A percentile compares a stretch with the other conserved stretches of the same genome.
These are phyloP conservation scores for Cylindroiulus punctatus DNA, from an alignment of 2,888 invertebrate species.

Conservation along the genomic window DNA sequence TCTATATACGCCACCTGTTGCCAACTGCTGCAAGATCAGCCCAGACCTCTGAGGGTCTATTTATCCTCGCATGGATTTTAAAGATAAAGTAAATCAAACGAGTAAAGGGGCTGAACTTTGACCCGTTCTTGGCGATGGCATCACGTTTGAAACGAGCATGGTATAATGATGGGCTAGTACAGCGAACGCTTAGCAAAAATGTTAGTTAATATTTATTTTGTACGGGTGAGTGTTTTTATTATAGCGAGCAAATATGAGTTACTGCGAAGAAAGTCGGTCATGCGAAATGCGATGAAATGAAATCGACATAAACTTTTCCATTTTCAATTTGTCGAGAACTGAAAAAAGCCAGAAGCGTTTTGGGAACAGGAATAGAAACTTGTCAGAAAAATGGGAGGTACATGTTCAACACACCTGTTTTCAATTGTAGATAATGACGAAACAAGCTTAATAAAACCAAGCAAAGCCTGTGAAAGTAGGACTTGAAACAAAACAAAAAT, in stretches of 20 bases:
- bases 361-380: neutral
- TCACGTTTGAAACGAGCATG: no score
- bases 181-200: neutral
- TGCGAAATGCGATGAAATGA: conserved; percentile 1
- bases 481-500: neutral
- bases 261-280: neutral
- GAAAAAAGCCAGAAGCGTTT: neutral
- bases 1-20: neutral
- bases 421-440: neutral
- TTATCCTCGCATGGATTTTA: neutral
- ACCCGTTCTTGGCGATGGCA: neutral
- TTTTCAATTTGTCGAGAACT: neutral
- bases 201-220: conserved; percentile 1
- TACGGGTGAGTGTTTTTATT: neutral
- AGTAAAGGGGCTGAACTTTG: neutral
- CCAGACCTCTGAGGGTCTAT: neutral
- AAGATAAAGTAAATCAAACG: neutral
- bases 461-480: neutral
- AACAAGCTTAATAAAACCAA: neutral
- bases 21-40: neutral
- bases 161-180: neutral
- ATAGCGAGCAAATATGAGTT: neutral
- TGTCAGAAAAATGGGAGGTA: neutral
- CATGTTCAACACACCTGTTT: neutral
- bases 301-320: conserved; percentile 1